Conservation (phyloP, 2,888 invertebrate genomes). For the Scaeva pyrastri region DNA sequence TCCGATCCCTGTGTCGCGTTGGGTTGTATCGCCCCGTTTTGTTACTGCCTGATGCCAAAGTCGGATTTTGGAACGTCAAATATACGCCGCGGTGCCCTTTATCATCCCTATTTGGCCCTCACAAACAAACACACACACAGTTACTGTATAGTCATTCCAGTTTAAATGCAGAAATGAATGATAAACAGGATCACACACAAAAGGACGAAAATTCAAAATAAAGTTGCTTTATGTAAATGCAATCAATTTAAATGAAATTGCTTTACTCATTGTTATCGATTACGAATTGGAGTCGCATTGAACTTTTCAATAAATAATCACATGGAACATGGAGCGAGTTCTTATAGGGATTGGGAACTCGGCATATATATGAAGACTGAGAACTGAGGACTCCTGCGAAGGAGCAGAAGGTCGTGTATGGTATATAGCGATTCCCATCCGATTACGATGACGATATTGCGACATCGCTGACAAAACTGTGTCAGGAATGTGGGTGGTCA, state of each 20-base stretch:
- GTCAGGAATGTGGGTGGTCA: slow-evolving; percentile 13
- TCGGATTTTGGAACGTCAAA: slow-evolving; percentile 28
- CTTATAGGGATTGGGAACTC: too few relatives aligned
- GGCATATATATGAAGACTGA: too few relatives aligned
- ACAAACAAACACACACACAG: neutral
- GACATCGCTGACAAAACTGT: slow-evolving; percentile 59
- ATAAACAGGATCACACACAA: slow-evolving; percentile 67
- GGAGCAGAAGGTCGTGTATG: too few relatives aligned
- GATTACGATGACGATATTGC: slow-evolving; percentile 11
- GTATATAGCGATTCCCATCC: too few relatives aligned
- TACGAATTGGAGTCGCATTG: slow-evolving; percentile 74
- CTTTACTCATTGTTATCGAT: slow-evolving; percentile 75
- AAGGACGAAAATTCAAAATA: slow-evolving; percentile 70
- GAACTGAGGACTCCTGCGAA: too few relatives aligned
- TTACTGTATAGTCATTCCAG: slow-evolving; percentile 10
- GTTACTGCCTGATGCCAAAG: slow-evolving; percentile 24
- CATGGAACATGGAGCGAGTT: neutral
- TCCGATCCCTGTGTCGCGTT: neutral
- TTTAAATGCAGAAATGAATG: slow-evolving; percentile 47
- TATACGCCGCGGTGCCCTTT: neutral
- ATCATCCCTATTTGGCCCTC: too few relatives aligned
- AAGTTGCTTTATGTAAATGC: slow-evolving; percentile 76
- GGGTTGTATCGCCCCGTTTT: neutral
- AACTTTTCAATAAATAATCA: slow-evolving; percentile 74
- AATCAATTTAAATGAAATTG: slow-evolving; percentile 76